Base-by-base conservation (phyloP, 2,888 invertebrate species). In the Drosophila atripex region DNA sequence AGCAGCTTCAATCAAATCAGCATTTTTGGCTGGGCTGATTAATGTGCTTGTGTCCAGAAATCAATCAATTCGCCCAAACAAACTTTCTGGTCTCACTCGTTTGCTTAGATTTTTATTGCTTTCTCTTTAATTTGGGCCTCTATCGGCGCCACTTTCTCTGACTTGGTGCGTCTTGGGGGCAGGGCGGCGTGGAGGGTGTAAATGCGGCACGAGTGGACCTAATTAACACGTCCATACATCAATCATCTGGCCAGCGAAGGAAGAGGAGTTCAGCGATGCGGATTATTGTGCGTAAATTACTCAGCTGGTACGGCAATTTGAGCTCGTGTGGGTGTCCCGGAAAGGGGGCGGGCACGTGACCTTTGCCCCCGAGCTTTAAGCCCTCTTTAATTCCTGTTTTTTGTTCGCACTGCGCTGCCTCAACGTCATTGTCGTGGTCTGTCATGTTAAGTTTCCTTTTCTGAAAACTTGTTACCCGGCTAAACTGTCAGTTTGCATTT, bases 201-300 rank as follows among this genome's bases (percentile, higher is more conserved):
- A 71, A 59, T 77, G 75, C 68, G 80, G 64, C 73, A 86, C 72
- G 66, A 80, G 80, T 80, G 77, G 88, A 80, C 75, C 88, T 85
- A 88, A 85, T 85, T 85, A 85, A 88, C 85, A 88, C 85, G 88
- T 85, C 88, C 86, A 88, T 86, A 80, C 85, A 85, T 85, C 85
- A 85, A 85, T 85, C 85, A 85, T 85, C 73, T 72, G 85, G 64
- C 68, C 54, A 60, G 64, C 58, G 74, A 57, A 70, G 76, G 65
- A 71, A 69, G 83, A 61, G 60, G 82, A 76, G 84, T 83, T 86
- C 87, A 88, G 64, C 85, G 88, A 84, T 64, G 88, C 88, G 84
- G 73, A 88, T 86, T 84, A 88, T 88, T 88, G 85, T 84, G 88
- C 85, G 85, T 88, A 88, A 88, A 84, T 86, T 88, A 84, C 85